Evolutionary conservation across 2,888 invertebrate species (phyloP).

Genomic region (Ochropleura plecta): DNA sequence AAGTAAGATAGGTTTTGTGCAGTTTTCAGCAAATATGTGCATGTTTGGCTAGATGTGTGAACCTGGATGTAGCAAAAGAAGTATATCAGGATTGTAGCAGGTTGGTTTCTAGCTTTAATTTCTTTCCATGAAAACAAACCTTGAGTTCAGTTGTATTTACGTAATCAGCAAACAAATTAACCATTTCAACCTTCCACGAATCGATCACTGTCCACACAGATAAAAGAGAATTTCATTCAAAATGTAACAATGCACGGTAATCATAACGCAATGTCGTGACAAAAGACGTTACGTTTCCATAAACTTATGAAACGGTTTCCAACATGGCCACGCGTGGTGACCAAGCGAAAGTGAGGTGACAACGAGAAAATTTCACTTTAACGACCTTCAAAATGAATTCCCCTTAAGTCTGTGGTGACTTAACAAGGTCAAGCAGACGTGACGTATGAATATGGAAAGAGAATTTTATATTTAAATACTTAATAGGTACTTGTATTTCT

Average conservation of each 20-base stretch:
- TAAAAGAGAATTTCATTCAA: slow-evolving; percentile 39
- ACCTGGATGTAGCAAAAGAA: not conserved
- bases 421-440: slow-evolving; percentile 43
- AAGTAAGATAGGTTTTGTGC: not conserved
- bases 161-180: slow-evolving; percentile 17
- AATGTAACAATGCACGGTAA: slow-evolving; percentile 59
- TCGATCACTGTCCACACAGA: slow-evolving; percentile 44
- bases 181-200: slow-evolving; percentile 11
- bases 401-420: slow-evolving; percentile 22
- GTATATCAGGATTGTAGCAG: not conserved
- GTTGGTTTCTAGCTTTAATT: not conserved
- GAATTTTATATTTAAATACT: slow-evolving; percentile 11
- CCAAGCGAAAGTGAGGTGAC: slow-evolving; percentile 78
- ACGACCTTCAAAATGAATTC: slow-evolving; percentile 70
- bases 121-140: too few relatives aligned
- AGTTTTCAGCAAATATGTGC: not conserved
- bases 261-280: slow-evolving; percentile 67
- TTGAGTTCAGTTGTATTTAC: not conserved
- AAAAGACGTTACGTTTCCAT: slow-evolving; percentile 68
- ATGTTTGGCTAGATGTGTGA: not conserved
- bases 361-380: slow-evolving; percentile 74
- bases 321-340: slow-evolving; percentile 58
- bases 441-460: slow-evolving; percentile 47
- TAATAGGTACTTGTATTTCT: slow-evolving; percentile 31
- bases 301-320: slow-evolving; percentile 63